Base-by-base conservation (phyloP, 2,113 vertebrate genomes). In the Gymnocephalus cernua region DNA sequence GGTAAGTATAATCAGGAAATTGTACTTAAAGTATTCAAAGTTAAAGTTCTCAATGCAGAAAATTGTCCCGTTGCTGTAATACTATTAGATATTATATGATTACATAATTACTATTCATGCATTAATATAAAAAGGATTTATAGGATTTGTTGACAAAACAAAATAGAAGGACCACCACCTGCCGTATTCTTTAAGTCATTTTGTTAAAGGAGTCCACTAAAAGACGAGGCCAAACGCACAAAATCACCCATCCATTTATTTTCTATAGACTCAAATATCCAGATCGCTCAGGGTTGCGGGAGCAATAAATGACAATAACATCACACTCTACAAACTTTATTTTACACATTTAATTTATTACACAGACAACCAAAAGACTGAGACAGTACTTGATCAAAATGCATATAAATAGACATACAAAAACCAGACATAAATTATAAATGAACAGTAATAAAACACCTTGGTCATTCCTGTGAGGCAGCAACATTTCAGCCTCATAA, bases 271-370 rank as follows among this genome's bases (percentile, higher is more conserved):
- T 15, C 29, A 25, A 14, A 14, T 8, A 54, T 45, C 29, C 2
- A 10, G 4, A 44, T 23, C 14, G 6, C 35, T 25, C 0, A 4
- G 2, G 6, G 16, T 25, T 74, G 48, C 1, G 1, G 23, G 16
- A 27, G 15, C 4, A 58, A 80, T 4, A 66, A 57, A 74, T 15
- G 2, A 73, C 45, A 67, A 29, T 6, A 19, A 48, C 65, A 58
- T 27, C n/a, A 14, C 2, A 18, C 77, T 84, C 64, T 84, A 81
- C 77, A 81, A 84, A 86, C 53, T 89, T 88, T 91, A 86, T 86
- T 89, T 77, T 32, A 70, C 63, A 83, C 78, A 80, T 38, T 73
- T 72, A 70, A 66, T 56, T 75, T 25, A 29, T 63, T 27, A 80
- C 86, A 88, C 64, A 76, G 72, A 64, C 58, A 77, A 87, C 45